Conservation (phyloP, 2,797 vertebrate genomes). For the Acanthurus leucopareius region DNA sequence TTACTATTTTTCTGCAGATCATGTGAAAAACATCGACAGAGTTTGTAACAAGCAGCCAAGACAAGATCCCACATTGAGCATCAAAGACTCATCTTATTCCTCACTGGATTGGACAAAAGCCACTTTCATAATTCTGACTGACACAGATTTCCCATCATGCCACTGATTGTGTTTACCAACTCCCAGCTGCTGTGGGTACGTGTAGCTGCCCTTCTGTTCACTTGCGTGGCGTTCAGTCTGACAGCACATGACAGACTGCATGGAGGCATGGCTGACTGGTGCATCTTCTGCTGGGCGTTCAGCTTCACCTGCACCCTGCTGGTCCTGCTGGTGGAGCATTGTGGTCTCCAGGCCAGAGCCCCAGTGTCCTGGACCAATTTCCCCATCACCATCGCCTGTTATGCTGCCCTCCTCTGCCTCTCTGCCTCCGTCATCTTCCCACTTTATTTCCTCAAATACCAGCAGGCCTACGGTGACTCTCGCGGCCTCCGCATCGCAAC, state of each 20-base stretch:
- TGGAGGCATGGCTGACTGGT: slow-evolving; percentile 81
- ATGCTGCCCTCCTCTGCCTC: slow-evolving; percentile 89
- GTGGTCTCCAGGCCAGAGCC: slow-evolving; percentile 81
- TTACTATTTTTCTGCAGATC: slow-evolving; percentile 46
- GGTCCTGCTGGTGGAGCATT: slow-evolving; percentile 88
- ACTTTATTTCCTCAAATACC: slow-evolving; percentile 76
- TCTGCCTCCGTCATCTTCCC: slow-evolving; percentile 91
- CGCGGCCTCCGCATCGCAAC: slow-evolving; percentile 82
- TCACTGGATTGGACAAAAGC: neutral
- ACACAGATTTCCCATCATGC: slow-evolving; percentile 75
- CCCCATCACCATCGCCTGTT: slow-evolving; percentile 90
- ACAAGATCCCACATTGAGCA: neutral
- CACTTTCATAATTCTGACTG: neutral
- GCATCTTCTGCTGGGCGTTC: slow-evolving; percentile 93
- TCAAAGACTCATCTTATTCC: neutral
- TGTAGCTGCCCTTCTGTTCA: slow-evolving; percentile 85
- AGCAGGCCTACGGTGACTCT: fast-evolving
- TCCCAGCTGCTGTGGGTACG: slow-evolving; percentile 87
- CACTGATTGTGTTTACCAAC: slow-evolving; percentile 65
- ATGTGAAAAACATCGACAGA: slow-evolving; percentile 28
- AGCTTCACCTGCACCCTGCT: slow-evolving; percentile 89
- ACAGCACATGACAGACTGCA: slow-evolving; percentile 48
- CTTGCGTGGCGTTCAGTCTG: slow-evolving; percentile 88
- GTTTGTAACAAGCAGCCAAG: slow-evolving; percentile 15
- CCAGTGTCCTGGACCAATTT: slow-evolving; percentile 93